Base-by-base conservation (phyloP, 1,140 invertebrate species). In the Harpegnathos saltator region DNA sequence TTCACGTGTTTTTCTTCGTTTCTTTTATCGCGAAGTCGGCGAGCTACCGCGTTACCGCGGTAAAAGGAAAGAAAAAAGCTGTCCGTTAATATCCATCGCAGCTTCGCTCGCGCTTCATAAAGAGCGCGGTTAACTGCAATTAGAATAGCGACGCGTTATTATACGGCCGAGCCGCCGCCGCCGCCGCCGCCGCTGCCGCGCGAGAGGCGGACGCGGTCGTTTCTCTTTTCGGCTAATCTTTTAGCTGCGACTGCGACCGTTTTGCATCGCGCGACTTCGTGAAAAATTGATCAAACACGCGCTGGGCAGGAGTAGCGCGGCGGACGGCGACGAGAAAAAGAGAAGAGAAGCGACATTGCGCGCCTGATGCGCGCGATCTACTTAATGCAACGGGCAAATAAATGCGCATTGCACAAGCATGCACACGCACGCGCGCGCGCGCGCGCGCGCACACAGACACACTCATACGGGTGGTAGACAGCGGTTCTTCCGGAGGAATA, bases 361-460 rank as follows among this genome's bases (percentile, higher is more conserved):
- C 65, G 69, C 58, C 63, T 24, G 75, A 58, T 33, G 38, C 14
- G 38, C 14, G 73, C 58, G 66, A 44, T 80, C 48, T 71, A n/a
- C 65, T 48, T 69, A 71, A 80, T 80, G 17, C 52, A 65, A 80
- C 69, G 58, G 26, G 44, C 65, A 80, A 80, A 66, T 77, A 77
- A 77, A 66, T 19, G 22, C 38, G 66, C 19, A n/a, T n/a, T n/a
- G 33, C 33, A 33, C 14, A n/a, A n/a, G 38, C 44, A 26, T 24
- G 44, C 22, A 1, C 29, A 33, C 29, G 5, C 29, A 33, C 29
- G 5, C 29, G 5, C 29, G n/a, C 29, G 22, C 38, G 66, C 19
- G 33, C 33, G 52, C 14, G 38, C 44, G 44, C 33, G 44, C 22
- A 1, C 29, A 33, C 29, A 33, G 1, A 33, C 29, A 33, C 29